Evolutionary conservation across 2,113 vertebrate genomes (phyloP).

Genomic region (Galemys pyrenaicus): DNA sequence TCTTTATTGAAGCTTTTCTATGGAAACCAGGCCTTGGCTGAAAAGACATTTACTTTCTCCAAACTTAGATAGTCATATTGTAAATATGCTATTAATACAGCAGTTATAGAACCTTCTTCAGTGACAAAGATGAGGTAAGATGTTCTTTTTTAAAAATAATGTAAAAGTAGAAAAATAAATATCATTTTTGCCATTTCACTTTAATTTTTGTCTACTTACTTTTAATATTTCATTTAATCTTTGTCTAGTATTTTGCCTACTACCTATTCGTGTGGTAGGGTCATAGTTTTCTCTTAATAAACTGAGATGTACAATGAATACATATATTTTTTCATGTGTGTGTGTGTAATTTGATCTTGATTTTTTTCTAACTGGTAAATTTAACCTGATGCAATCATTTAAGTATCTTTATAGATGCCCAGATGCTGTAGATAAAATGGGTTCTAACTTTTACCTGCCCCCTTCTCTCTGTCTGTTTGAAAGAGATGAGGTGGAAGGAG

Average conservation of each 20-base stretch:
- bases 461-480: background rate
- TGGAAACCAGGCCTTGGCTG: slow-evolving; percentile 12
- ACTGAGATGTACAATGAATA: background rate
- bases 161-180: background rate
- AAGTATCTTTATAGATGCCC: background rate
- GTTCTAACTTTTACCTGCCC: background rate
- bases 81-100: background rate
- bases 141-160: background rate
- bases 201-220: background rate
- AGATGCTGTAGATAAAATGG: background rate
- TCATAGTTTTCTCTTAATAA: slow-evolving; percentile 3
- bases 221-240: too few relatives aligned
- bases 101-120: slow-evolving; percentile 6
- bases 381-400: background rate
- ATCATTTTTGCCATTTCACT: background rate
- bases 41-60: slow-evolving; percentile 46
- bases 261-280: background rate
- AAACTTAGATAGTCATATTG: background rate
- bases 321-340: background rate
- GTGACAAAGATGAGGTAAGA: background rate
- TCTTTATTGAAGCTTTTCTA: background rate
- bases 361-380: slow-evolving; percentile 1
- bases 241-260: background rate
- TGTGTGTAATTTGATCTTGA: background rate
- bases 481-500: background rate